Conservation (phyloP, 2,888 invertebrate genomes). For the Pyrrhosoma nymphula region DNA sequence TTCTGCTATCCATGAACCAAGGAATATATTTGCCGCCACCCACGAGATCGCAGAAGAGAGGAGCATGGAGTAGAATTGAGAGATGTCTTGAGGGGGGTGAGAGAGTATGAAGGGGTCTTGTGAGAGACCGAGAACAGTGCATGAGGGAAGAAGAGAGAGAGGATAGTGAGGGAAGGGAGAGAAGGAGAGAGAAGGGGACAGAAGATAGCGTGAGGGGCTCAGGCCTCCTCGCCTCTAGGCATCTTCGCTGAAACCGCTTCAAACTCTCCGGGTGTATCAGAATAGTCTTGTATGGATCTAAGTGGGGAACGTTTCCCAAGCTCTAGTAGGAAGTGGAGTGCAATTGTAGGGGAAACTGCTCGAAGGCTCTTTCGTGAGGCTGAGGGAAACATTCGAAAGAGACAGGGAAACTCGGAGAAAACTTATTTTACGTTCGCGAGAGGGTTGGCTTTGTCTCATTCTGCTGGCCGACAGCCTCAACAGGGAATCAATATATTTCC, state of each 20-base stretch:
- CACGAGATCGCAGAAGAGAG: too few species aligned
- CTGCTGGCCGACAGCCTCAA: neutral
- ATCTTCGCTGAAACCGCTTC: neutral
- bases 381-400: neutral
- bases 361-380: neutral
- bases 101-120: too few species aligned
- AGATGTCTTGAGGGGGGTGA: too few species aligned
- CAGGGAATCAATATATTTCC: neutral
- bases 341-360: neutral
- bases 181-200: neutral
- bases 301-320: neutral
- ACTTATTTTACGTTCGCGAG: neutral
- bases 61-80: too few species aligned
- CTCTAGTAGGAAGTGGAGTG: neutral
- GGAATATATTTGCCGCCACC: too few species aligned
- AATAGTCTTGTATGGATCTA: neutral
- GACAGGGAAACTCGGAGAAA: neutral
- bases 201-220: neutral
- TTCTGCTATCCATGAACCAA: too few species aligned
- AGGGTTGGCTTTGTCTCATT: neutral
- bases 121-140: too few species aligned
- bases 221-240: neutral
- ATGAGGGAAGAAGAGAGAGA: too few species aligned
- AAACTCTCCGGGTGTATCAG: neutral
- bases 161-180: too few species aligned